Percentiles rank a stretch among this genome's conserved stretches.
These are phyloP conservation scores for Aplysia californica DNA, from an alignment of 1,140 invertebrate species.

Conservation along the genomic window DNA sequence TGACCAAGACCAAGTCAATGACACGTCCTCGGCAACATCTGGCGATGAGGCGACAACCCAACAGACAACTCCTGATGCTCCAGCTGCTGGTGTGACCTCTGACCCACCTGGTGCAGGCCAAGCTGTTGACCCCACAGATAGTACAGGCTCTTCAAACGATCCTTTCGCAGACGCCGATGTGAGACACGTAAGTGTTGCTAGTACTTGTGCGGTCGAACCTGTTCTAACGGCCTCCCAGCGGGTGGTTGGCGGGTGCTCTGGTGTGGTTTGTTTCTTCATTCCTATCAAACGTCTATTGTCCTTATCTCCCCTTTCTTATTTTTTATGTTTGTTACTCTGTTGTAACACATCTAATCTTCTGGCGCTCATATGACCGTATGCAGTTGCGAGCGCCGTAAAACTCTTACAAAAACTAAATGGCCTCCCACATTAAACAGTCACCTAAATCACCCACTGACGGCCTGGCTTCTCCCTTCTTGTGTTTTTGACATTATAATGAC, in stretches of 20 bases:
- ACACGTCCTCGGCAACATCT: background rate
- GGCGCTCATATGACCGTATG: background rate
- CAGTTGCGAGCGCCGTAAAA: no score
- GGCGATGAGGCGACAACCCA: background rate
- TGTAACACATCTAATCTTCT: background rate
- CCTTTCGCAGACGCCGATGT: slow-evolving; percentile 14
- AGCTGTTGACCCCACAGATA: no score
- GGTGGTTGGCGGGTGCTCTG: no score
- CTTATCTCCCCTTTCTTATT: no score
- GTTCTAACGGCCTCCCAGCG: background rate
- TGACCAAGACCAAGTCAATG: background rate
- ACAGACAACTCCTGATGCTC: background rate
- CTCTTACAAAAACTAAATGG: no score
- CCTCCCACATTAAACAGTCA: no score
- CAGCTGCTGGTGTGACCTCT: background rate
- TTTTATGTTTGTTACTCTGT: background rate
- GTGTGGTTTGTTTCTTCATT: background rate
- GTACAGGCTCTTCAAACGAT: no score
- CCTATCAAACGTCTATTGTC: no score
- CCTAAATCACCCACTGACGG: no score
- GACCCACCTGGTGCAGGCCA: background rate
- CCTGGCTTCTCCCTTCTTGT: no score
- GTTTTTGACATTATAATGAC: no score
- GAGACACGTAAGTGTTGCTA: slow-evolving; percentile 10
- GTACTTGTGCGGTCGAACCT: background rate